Base-by-base conservation (phyloP, 1,140 invertebrate genomes). In the Drosophila cardini region DNA sequence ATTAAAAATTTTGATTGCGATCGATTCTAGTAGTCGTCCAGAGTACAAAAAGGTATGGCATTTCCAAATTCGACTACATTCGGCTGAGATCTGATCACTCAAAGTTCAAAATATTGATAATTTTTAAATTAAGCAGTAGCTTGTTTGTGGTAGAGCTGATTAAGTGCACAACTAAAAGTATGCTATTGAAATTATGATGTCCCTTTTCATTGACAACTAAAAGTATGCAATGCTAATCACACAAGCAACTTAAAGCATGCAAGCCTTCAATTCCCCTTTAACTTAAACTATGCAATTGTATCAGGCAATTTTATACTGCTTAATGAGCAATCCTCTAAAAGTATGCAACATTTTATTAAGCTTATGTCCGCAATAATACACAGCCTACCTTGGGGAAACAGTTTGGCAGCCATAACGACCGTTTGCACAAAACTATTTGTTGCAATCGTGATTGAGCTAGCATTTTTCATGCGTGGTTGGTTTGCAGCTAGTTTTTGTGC, bases 381-480 rank as follows among this genome's bases (percentile, higher is more conserved):
- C 1, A 16, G 16, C 40, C 38, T 10, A 18, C 5, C 10, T 55
- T 16, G 1, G 9, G n/a, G 8, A 26, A 2, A 18, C 15, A 32
- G 13, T 32, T 60, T 8, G 10, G 42, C 13, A 45, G 7, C 56
- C 4, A 34, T 4, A 3, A 6, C 3, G 4, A 0, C 2, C 6
- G 26, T 11, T 53, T 32, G 46, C 55, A 6, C 55, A 72, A 57
- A 26, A 4, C 21, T 1, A 11, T 7, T 57, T 13, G 9, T n/a
- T 64, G 2, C 55, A 64, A 65, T 18, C 71, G 45, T 68, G 62
- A 36, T 57, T 69, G 57, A 30, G 62, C n/a, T 36, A 52, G 42
- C 2, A 43, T 61, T 42, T 53, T 73, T 72, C 84, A 87, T 87
- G 83, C 83, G 83, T 87, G 84, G 82, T 30, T 77, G 73, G 40